Percentiles rank a stretch among this genome's conserved stretches.
Conservation (phyloP, 1,140 invertebrate species). For the Apis dorsata region DNA sequence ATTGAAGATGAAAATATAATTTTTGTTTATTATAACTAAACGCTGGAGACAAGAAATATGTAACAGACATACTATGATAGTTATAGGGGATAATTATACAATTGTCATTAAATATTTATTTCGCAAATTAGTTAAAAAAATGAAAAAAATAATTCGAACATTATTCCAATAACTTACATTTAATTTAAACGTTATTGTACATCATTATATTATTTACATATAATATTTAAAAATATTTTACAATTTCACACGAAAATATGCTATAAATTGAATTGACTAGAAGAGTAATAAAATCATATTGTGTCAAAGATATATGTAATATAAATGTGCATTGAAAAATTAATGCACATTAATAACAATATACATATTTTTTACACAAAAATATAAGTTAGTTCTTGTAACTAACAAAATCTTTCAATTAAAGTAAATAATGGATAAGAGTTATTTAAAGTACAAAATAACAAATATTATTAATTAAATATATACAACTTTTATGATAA, state of each 20-base stretch:
- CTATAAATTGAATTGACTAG: constrained; percentile 36
- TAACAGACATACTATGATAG: constrained; percentile 50
- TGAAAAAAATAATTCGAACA: constrained; percentile 29
- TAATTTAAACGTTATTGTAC: constrained; percentile 24
- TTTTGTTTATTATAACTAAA: constrained; percentile 28
- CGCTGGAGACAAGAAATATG: constrained; percentile 73
- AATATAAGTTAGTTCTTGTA: constrained; percentile 11
- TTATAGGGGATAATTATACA: constrained; percentile 1
- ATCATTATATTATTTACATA: constrained; percentile 17
- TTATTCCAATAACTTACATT: constrained; percentile 19
- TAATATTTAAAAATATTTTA: constrained; percentile 23
- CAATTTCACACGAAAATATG: neutral
- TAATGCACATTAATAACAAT: neutral
- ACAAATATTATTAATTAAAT: constrained; percentile 13
- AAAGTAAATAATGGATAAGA: constrained; percentile 5
- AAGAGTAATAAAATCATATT: constrained; percentile 9
- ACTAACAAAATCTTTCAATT: neutral
- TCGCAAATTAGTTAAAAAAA: constrained; percentile 8
- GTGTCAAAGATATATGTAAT: neutral
- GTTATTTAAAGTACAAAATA: constrained; percentile 5
- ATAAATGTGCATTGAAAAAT: constrained; percentile 21
- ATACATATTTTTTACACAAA: constrained; percentile 5
- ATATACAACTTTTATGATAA: constrained; percentile 2
- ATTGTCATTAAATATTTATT: constrained; percentile 9
- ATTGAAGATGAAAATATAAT: constrained; percentile 2